Evolutionary conservation across 2,888 invertebrate species (phyloP).

Genomic region (Hirtodrosophila trivittata): DNA sequence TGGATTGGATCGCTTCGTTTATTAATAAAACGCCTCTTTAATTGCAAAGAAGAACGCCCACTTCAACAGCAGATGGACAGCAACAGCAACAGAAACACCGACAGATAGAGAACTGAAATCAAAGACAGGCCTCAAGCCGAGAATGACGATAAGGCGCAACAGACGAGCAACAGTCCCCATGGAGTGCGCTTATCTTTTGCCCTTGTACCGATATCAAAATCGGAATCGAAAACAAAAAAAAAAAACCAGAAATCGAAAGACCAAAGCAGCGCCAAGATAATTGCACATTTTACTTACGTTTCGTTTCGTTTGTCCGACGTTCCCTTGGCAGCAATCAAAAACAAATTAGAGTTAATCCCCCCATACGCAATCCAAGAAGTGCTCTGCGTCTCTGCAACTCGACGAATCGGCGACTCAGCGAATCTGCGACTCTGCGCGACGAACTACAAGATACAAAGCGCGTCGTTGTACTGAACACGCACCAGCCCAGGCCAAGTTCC

Average conservation of each 20-base stretch:
- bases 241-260: constrained; percentile 27
- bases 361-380: constrained; percentile 22
- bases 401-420: constrained; percentile 37
- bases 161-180: constrained; percentile 20
- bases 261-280: constrained; percentile 58
- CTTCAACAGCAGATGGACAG: constrained; percentile 43
- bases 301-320: constrained; percentile 17
- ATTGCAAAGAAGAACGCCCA: constrained; percentile 66
- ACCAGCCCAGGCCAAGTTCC: constrained; percentile 27
- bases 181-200: constrained; percentile 36
- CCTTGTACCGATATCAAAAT: constrained; percentile 13
- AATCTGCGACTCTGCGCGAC: constrained; percentile 46
- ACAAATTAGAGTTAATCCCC: constrained; percentile 74
- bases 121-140: constrained; percentile 29
- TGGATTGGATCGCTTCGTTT: constrained; percentile 32
- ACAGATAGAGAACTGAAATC: constrained; percentile 12
- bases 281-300: constrained; percentile 67
- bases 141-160: constrained; percentile 24
- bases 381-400: constrained; percentile 34
- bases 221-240: constrained; percentile 12
- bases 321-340: constrained; percentile 65
- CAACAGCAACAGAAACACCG: constrained; percentile 15
- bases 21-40: constrained; percentile 68
- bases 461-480: constrained; percentile 63
- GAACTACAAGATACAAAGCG: constrained; percentile 69